Percentiles rank a stretch among this genome's conserved stretches.
phyloP scores from a whole-genome alignment of 2,888 invertebrate genomes.

The Apantesis nais region DNA sequence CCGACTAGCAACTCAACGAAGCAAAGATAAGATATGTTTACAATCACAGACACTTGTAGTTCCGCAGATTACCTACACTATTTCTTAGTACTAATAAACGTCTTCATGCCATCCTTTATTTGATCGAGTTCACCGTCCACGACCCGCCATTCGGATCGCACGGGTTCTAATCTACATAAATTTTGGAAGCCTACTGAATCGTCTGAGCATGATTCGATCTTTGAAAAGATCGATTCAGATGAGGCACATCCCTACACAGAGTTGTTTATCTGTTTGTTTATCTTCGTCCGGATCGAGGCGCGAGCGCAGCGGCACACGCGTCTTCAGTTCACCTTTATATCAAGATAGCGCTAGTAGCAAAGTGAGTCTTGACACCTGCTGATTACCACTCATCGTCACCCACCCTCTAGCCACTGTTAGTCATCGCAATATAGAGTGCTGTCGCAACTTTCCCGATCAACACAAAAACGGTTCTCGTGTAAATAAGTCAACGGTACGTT shows the following conservation, averaged over 20 bases:
- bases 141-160: no score
- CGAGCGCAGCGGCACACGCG: slow-evolving; percentile 1
- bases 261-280: slow-evolving; percentile 1
- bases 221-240: background rate
- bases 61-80: background rate
- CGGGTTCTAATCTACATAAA: background rate
- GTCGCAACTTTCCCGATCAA: slow-evolving; percentile 15
- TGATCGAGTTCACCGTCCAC: no score
- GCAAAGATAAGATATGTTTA: no score
- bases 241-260: background rate
- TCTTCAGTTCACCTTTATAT: slow-evolving; percentile 19
- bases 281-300: slow-evolving; percentile 13
- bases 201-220: background rate
- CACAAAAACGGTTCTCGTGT: slow-evolving; percentile 6
- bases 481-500: slow-evolving; percentile 20
- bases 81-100: background rate
- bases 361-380: slow-evolving; percentile 18
- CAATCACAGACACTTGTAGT: background rate
- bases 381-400: background rate
- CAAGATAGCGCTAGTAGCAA: slow-evolving; percentile 18
- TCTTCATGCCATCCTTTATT: no score
- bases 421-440: background rate
- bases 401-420: background rate
- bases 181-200: background rate
- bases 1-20: no score